Evolutionary conservation across 2,113 vertebrate species (phyloP).

Genomic region (Ophiodon elongatus): DNA sequence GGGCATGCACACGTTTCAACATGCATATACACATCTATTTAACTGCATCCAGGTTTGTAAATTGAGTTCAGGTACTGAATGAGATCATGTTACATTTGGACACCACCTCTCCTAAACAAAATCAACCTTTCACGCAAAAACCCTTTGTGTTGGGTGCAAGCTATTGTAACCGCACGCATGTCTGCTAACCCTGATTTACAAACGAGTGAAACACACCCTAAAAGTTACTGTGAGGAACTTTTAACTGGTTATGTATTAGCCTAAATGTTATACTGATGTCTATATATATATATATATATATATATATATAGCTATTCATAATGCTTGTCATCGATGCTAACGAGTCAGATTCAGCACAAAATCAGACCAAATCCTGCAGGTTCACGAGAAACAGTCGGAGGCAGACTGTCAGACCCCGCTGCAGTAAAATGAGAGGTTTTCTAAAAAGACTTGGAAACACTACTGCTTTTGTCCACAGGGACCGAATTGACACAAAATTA

Average conservation of each 20-base stretch:
- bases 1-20: background rate
- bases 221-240: background rate
- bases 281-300: too few species aligned
- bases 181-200: slow-evolving; percentile 35
- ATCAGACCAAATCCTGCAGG: too few species aligned
- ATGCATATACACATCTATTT: background rate
- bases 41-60: slow-evolving; percentile 27
- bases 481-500: too few species aligned
- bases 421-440: background rate
- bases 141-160: slow-evolving; percentile 40
- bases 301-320: background rate
- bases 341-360: background rate
- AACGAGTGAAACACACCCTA: slow-evolving; percentile 5
- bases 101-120: slow-evolving; percentile 19
- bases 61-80: slow-evolving; percentile 33
- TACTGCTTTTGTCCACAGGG: too few species aligned
- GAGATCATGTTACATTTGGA: slow-evolving; percentile 10
- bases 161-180: slow-evolving; percentile 43
- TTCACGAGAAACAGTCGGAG: background rate
- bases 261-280: background rate
- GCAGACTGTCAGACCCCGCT: background rate
- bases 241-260: background rate
- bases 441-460: background rate
- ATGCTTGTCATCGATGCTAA: background rate
- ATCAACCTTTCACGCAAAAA: slow-evolving; percentile 41